Base-by-base conservation (phyloP, 2,113 vertebrate genomes). In the Paraplagusia blochii region DNA sequence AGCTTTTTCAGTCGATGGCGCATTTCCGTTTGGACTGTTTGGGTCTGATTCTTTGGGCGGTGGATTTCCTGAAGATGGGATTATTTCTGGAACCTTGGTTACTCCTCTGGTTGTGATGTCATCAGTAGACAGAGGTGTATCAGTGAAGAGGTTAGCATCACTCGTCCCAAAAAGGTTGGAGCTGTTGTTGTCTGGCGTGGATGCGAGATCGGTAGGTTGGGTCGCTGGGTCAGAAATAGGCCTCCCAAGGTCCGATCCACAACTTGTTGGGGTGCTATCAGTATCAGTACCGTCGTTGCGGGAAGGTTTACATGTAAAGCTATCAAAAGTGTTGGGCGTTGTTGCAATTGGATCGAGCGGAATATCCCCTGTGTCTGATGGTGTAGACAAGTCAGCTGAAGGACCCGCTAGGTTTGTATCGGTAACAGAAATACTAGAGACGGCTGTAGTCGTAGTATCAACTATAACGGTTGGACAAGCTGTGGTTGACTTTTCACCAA, bases 161-260 rank as follows among this genome's bases (percentile, higher is more conserved):
- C 11, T 43, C 49, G 46, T 68, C 49, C 34, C 47, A 53, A 52
- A 57, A 35, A 40, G 39, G 38, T 12, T 5, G 11, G 44, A 45
- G 74, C 72, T 67, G 64, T 65, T 53, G 50, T 12, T 66, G 53
- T 72, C 69, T 53, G 49, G 29, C 74, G 72, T 59, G 29, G 53
- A 50, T 42, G 54, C 65, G 67, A 59, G 44, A 58, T 72, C 69
- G 70, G 38, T 54, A 9, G 61, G 44, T 0, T 13, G 18, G 65
- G 67, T 75, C 69, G 69, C 66, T 66, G 58, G 33, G 67, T 73
- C 67, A 66, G 54, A 79, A 62, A 48, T 44, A 62, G 68, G 75
- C 49, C 63, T 68, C 44, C 36, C 10, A 38, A 4, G 46, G 63
- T 79, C 69, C 67, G 40, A 38, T n/a, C 18, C 59, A 18, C 5